These are phyloP conservation scores for Sceloporus tristichus DNA, from an alignment of 2,113 vertebrate species.

Conservation along the genomic window DNA sequence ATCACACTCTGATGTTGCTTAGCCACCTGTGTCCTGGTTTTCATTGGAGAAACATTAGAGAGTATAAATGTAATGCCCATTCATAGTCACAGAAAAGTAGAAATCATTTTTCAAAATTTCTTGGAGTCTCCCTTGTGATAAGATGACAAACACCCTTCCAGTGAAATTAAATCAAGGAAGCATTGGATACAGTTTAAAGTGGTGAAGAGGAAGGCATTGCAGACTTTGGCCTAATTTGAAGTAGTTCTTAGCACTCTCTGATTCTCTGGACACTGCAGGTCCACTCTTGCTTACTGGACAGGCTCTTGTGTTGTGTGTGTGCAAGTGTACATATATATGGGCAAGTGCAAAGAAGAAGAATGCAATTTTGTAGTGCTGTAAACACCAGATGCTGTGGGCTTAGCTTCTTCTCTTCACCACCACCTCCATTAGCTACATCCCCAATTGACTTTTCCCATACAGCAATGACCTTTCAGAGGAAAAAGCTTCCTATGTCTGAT, in stretches of 20 bases:
- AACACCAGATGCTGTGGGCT: too few relatives aligned
- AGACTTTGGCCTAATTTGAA: background rate
- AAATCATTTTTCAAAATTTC: background rate
- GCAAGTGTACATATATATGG: too few relatives aligned
- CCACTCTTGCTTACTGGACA: background rate
- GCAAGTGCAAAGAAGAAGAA: too few relatives aligned
- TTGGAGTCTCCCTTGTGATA: too few relatives aligned
- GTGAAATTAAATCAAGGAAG: constrained; percentile 30
- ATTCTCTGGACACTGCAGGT: background rate
- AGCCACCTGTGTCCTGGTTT: too few relatives aligned
- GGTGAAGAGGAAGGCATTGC: background rate
- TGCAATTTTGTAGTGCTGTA: background rate
- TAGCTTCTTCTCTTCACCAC: too few relatives aligned
- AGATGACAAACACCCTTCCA: background rate
- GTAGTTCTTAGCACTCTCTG: background rate
- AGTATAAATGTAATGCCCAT: too few relatives aligned
- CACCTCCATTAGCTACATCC: too few relatives aligned
- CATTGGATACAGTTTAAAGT: constrained; percentile 18
- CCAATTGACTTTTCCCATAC: background rate
- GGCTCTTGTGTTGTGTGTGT: too few relatives aligned
- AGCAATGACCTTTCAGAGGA: background rate
- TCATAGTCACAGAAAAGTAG: background rate
- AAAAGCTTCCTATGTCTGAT: background rate
- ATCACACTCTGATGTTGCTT: too few relatives aligned
- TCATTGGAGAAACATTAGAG: too few relatives aligned